phyloP scores from a whole-genome alignment of 2,888 invertebrate genomes.

The Syritta pipiens region DNA sequence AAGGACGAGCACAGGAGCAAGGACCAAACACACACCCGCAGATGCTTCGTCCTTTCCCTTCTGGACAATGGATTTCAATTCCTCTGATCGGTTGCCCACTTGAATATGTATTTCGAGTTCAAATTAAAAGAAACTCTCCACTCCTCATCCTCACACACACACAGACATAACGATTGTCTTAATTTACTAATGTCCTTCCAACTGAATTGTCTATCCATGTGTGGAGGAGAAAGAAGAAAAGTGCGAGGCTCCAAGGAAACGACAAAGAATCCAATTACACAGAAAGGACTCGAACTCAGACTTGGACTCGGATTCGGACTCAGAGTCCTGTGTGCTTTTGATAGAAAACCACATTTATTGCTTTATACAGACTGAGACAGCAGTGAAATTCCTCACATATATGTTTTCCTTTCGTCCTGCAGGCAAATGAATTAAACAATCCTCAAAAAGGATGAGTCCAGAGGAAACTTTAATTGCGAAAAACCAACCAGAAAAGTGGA shows the following conservation, averaged over 20 bases:
- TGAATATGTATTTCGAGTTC: constrained; percentile 12
- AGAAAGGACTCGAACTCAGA: constrained; percentile 11
- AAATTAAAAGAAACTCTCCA: constrained; percentile 36
- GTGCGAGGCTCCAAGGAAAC: constrained; percentile 54
- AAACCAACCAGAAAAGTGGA: constrained; percentile 39
- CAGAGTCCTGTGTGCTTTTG: constrained; percentile 15
- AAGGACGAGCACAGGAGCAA: no score
- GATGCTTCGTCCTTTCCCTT: not conserved
- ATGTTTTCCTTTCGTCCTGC: constrained; percentile 32
- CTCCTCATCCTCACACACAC: constrained; percentile 43
- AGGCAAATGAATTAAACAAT: constrained; percentile 53
- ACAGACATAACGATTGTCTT: no score
- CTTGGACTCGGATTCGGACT: constrained; percentile 19
- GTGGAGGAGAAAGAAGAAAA: no score
- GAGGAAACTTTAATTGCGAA: constrained; percentile 63
- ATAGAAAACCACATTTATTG: constrained; percentile 36
- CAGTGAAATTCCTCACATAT: not conserved
- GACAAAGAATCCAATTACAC: constrained; percentile 64
- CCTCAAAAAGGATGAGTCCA: constrained; percentile 46
- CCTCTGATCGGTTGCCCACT: constrained; percentile 28
- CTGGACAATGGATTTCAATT: constrained; percentile 58
- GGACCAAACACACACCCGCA: no score
- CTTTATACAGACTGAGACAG: constrained; percentile 27
- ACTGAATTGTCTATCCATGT: no score
- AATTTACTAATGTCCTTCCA: constrained; percentile 52